Evolutionary conservation across 2,113 vertebrate species (phyloP).

Genomic region (Notothenia coriiceps): DNA sequence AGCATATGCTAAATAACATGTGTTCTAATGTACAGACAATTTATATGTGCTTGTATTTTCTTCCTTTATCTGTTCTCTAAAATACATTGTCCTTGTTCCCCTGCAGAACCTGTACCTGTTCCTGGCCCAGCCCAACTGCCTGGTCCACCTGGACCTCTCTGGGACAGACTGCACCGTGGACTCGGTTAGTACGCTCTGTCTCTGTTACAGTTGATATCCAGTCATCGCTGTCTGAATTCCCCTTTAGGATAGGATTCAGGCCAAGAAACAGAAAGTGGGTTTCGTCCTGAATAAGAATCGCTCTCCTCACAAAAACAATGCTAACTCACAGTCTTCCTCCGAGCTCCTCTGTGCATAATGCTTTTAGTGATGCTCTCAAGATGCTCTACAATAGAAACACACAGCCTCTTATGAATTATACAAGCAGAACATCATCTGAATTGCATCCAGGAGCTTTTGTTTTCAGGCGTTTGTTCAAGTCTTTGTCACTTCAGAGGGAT

Average conservation of each 20-base stretch:
- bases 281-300: slow-evolving; percentile 51
- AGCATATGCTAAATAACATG: too few species aligned
- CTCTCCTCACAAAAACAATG: slow-evolving; percentile 23
- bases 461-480: slow-evolving; percentile 10
- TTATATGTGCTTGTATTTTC: not conserved
- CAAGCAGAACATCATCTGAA: slow-evolving; percentile 19
- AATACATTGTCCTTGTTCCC: slow-evolving; percentile 6
- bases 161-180: slow-evolving; percentile 91
- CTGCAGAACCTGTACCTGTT: slow-evolving; percentile 90
- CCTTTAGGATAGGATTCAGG: slow-evolving; percentile 45
- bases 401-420: slow-evolving; percentile 53
- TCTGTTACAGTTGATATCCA: slow-evolving; percentile 35
- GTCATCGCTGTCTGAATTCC: slow-evolving; percentile 45
- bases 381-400: slow-evolving; percentile 26
- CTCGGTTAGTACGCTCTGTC: slow-evolving; percentile 81
- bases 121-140: slow-evolving; percentile 91
- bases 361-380: slow-evolving; percentile 25
- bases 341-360: slow-evolving; percentile 24
- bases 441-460: slow-evolving; percentile 34
- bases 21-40: too few species aligned
- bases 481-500: slow-evolving; percentile 30
- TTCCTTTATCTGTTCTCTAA: not conserved
- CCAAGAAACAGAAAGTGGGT: slow-evolving; percentile 36
- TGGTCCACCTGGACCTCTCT: slow-evolving; percentile 90
- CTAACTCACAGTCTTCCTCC: slow-evolving; percentile 13